phyloP scores from a whole-genome alignment of 2,797 vertebrate species.

The Sebastes glaucus region DNA sequence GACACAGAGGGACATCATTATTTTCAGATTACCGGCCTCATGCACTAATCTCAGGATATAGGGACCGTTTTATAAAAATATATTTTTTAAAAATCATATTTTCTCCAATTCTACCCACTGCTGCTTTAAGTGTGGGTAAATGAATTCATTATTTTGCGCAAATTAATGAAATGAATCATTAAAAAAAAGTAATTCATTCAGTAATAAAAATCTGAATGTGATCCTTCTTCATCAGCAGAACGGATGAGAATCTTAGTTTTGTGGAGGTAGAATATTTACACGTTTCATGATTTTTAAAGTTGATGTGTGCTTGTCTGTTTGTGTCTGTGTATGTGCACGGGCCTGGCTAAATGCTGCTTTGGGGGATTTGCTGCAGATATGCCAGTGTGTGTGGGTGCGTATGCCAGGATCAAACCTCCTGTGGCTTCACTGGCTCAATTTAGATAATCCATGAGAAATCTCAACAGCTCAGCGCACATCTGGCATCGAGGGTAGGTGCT shows the following conservation, averaged over 20 bases:
- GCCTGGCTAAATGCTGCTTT: slow-evolving; percentile 18
- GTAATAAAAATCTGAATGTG: not conserved
- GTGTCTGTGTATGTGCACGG: not conserved
- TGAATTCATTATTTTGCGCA: not conserved
- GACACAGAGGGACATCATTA: too few species aligned
- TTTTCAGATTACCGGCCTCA: too few species aligned
- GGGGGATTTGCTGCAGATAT: slow-evolving; percentile 29
- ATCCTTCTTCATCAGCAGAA: not conserved
- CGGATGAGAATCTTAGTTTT: not conserved
- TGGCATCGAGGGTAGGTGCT: not conserved
- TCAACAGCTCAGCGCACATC: slow-evolving; percentile 5
- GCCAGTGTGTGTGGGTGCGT: not conserved
- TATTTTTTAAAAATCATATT: too few species aligned
- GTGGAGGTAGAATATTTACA: not conserved
- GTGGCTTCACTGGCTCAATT: slow-evolving; percentile 23
- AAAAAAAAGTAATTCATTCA: not conserved
- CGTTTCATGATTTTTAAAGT: not conserved
- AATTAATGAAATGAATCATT: not conserved
- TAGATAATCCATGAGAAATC: slow-evolving; percentile 29
- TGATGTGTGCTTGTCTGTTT: not conserved
- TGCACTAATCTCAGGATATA: too few species aligned
- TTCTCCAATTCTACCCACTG: too few species aligned
- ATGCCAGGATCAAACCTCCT: slow-evolving; percentile 14
- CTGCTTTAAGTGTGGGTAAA: too few species aligned
- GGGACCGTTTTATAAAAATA: too few species aligned